Evolutionary conservation across 2,888 invertebrate genomes (phyloP).

Genomic region (Portevinia maculata): DNA sequence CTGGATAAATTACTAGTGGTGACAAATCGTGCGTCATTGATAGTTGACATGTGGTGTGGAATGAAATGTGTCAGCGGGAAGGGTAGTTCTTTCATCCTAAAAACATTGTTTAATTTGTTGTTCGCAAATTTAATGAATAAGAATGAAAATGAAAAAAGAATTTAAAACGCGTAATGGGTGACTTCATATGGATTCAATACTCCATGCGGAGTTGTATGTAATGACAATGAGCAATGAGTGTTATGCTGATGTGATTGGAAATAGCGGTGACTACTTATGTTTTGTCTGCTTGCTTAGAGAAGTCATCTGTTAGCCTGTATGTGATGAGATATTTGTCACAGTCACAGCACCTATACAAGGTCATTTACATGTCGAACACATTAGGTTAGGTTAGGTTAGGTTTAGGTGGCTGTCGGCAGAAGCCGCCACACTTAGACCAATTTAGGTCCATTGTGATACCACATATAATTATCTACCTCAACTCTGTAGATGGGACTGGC

Average conservation of each 20-base stretch:
- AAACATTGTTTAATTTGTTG: constrained; percentile 66
- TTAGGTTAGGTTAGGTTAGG: too few species aligned
- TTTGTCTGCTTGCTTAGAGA: too few species aligned
- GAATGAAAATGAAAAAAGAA: background rate
- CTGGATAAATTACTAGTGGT: constrained; percentile 68
- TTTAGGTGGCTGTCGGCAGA: too few species aligned
- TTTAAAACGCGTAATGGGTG: background rate
- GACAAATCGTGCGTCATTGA: constrained; percentile 72
- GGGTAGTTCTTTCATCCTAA: constrained; percentile 30
- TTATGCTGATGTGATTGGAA: background rate
- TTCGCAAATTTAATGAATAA: constrained; percentile 4
- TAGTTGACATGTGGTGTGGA: constrained; percentile 50
- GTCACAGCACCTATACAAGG: too few species aligned
- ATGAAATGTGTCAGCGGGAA: constrained; percentile 16
- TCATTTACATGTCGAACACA: too few species aligned
- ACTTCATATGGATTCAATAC: constrained; percentile 29
- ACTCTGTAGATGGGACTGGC: too few species aligned
- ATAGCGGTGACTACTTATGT: background rate
- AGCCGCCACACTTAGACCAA: too few species aligned
- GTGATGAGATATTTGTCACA: too few species aligned
- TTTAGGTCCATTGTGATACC: too few species aligned
- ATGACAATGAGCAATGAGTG: constrained; percentile 3
- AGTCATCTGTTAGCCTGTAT: too few species aligned
- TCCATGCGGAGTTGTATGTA: background rate
- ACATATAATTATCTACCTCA: too few species aligned